phyloP scores from a whole-genome alignment of 2,113 vertebrate genomes.

The Terrapene triunguis region DNA sequence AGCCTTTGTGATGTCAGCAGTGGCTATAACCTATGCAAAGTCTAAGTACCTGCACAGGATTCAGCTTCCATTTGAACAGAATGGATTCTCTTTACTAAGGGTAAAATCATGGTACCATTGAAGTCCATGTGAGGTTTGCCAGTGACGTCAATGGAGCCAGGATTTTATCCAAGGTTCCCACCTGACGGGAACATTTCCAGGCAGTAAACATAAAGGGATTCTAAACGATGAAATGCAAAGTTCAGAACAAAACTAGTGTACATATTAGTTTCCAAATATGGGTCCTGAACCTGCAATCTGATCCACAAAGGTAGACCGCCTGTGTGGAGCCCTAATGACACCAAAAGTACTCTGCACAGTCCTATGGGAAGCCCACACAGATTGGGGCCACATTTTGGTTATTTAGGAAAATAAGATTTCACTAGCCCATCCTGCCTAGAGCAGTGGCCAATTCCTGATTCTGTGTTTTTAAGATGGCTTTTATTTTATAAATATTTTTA shows the following conservation, averaged over 20 bases:
- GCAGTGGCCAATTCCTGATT: not conserved
- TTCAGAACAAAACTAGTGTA: not conserved
- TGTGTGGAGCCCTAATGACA: not conserved
- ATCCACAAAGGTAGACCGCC: not conserved
- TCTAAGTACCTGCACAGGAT: not conserved
- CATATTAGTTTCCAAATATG: not conserved
- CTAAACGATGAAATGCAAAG: not conserved
- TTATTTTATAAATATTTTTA: not conserved
- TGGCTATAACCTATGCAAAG: not conserved
- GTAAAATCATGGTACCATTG: not conserved
- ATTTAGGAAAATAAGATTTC: not conserved
- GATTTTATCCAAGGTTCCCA: not conserved
- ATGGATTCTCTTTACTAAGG: not conserved
- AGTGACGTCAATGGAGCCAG: not conserved
- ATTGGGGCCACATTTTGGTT: not conserved
- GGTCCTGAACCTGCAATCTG: not conserved
- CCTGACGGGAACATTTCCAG: not conserved
- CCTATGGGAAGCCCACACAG: not conserved
- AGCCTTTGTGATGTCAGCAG: not conserved
- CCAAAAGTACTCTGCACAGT: not conserved
- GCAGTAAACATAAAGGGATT: not conserved
- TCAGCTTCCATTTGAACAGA: not conserved
- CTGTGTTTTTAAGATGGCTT: not conserved
- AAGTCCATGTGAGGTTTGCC: not conserved
- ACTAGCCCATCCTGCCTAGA: not conserved